Evolutionary conservation across 2,888 invertebrate species (phyloP).

Genomic region (Clostera curtula): DNA sequence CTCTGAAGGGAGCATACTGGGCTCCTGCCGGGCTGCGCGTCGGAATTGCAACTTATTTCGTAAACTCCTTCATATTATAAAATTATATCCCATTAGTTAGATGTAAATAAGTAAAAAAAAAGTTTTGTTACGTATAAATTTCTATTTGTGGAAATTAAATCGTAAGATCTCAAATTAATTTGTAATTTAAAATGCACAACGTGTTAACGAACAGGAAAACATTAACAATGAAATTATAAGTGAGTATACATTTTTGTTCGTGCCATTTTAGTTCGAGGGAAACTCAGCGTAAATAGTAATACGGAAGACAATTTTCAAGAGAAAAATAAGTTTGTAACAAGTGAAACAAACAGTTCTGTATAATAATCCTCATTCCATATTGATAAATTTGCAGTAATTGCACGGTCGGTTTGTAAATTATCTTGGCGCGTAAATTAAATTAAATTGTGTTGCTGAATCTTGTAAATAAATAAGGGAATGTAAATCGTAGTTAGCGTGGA

Average conservation of each 20-base stretch:
- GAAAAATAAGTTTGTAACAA: no score
- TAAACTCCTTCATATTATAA: no score
- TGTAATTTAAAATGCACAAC: constrained; percentile 1
- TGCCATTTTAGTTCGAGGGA: neutral
- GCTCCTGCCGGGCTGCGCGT: constrained; percentile 23
- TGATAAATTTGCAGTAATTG: constrained; percentile 13
- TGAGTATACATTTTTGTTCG: constrained; percentile 3
- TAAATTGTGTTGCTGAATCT: constrained; percentile 41
- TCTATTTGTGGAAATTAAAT: no score
- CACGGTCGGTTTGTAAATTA: constrained; percentile 18
- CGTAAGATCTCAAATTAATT: neutral
- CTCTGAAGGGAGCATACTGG: constrained; percentile 40
- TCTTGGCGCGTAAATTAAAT: constrained; percentile 36
- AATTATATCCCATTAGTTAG: no score
- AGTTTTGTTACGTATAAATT: no score
- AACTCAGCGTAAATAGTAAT: neutral
- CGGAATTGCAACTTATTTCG: constrained; percentile 60
- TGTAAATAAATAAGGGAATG: constrained; percentile 55
- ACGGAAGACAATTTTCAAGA: no score
- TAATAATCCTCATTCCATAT: constrained; percentile 6
- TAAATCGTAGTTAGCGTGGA: constrained; percentile 56
- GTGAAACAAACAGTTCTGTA: no score
- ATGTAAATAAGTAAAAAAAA: no score
- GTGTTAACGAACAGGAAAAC: constrained; percentile 3
- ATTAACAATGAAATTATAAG: constrained; percentile 2